Conservation (phyloP, 2,797 vertebrate genomes). For the Ammospiza maritima region DNA sequence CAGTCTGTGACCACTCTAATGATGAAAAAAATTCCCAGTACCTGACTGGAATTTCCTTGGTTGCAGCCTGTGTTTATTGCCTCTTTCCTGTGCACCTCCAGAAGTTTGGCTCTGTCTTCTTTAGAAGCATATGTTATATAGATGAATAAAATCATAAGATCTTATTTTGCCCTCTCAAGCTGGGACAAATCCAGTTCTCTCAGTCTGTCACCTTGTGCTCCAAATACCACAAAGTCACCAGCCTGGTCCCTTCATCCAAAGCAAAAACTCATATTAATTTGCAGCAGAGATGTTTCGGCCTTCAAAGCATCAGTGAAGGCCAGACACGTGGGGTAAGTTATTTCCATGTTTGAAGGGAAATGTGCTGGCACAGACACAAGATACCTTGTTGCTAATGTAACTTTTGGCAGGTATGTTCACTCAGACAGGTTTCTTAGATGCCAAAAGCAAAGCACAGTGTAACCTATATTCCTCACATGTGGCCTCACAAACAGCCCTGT, state of each 20-base stretch:
- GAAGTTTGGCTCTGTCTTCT: not conserved
- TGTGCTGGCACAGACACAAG: constrained; percentile 7
- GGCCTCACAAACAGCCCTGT: not conserved
- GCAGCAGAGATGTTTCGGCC: not conserved
- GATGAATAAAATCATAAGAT: not conserved
- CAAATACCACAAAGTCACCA: constrained; percentile 22
- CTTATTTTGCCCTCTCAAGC: not conserved
- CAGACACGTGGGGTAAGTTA: not conserved
- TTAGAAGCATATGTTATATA: not conserved
- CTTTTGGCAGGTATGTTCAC: constrained; percentile 45
- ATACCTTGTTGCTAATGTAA: constrained; percentile 49
- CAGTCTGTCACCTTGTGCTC: not conserved
- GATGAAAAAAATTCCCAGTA: not conserved
- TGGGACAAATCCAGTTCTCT: not conserved
- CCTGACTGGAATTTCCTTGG: not conserved
- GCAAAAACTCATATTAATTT: constrained; percentile 12
- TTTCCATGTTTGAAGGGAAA: constrained; percentile 41
- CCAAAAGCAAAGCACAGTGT: not conserved
- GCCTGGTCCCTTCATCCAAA: not conserved
- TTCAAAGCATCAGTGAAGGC: not conserved
- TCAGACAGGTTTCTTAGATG: not conserved
- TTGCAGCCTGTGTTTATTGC: not conserved
- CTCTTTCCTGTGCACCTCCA: not conserved
- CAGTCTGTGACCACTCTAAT: not conserved
- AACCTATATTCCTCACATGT: constrained; percentile 15